Conservation (phyloP, 2,113 vertebrate species). For the Leiothrix lutea region DNA sequence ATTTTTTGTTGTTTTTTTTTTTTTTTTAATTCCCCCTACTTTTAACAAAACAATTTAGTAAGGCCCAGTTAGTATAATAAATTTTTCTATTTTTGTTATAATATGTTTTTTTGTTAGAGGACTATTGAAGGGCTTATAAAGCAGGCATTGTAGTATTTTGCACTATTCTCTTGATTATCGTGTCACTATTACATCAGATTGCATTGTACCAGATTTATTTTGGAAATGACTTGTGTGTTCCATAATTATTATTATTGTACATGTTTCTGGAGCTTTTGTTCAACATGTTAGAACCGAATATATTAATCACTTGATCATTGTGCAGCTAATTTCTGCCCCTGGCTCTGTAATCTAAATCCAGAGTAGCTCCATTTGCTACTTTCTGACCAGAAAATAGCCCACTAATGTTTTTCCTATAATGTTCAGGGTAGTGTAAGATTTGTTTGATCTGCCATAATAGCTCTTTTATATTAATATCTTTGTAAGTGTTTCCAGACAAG, state of each 20-base stretch:
- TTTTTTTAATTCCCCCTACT: background rate
- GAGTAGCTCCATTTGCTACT: background rate
- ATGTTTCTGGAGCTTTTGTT: constrained; percentile 13
- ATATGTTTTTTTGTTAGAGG: background rate
- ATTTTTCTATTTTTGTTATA: background rate
- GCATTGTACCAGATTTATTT: background rate
- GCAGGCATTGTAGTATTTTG: background rate
- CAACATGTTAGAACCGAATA: background rate
- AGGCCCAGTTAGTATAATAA: background rate
- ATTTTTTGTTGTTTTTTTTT: background rate
- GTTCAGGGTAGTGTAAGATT: background rate
- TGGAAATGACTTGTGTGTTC: background rate
- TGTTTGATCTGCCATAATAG: background rate
- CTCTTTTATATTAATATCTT: background rate
- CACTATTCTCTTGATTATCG: background rate
- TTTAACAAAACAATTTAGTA: background rate
- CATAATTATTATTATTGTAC: background rate
- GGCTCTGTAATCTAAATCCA: background rate
- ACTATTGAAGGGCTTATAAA: background rate
- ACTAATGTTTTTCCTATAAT: background rate
- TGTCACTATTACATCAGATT: background rate
- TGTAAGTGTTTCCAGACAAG: background rate
- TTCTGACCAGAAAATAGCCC: background rate
- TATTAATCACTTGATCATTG: constrained; percentile 7
- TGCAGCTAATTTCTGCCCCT: background rate